Conservation (phyloP, 2,888 invertebrate species). For the Chalcis sispes region DNA sequence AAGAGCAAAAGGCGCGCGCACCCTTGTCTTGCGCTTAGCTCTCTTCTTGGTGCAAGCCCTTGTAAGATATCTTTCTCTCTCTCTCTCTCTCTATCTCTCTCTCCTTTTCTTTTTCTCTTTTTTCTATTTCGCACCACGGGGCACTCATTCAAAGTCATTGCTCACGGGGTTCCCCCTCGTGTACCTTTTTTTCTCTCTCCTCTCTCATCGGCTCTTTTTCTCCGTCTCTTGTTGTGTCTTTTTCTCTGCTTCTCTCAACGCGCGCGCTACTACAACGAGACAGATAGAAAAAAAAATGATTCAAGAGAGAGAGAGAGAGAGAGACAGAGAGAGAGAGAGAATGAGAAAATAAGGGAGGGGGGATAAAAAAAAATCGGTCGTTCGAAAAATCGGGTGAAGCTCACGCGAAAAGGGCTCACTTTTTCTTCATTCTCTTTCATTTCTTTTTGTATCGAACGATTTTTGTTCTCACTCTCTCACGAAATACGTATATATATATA, state of each 20-base stretch:
- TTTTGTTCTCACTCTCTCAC: not conserved
- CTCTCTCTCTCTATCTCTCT: not conserved
- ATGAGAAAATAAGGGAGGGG: not conserved
- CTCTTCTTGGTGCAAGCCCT: not conserved
- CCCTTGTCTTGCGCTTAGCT: not conserved
- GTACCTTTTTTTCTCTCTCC: not conserved
- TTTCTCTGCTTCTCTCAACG: not conserved
- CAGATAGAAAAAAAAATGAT: not conserved
- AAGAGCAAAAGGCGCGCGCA: slow-evolving; percentile 9
- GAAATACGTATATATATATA: not conserved
- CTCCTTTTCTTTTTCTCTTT: too few relatives aligned
- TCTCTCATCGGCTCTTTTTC: not conserved
- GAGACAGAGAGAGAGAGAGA: not conserved
- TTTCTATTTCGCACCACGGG: not conserved
- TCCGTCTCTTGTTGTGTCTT: too few relatives aligned
- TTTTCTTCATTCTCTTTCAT: not conserved
- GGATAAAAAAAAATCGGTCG: slow-evolving; percentile 17
- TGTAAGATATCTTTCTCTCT: slow-evolving; percentile 26
- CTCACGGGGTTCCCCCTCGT: too few relatives aligned
- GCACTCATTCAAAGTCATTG: not conserved
- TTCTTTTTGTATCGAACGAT: not conserved
- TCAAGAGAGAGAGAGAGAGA: not conserved
- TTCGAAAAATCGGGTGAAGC: slow-evolving; percentile 34
- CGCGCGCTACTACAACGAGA: not conserved
- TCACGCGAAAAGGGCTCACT: not conserved